These are phyloP conservation scores for Myotis vivesi DNA, from an alignment of 2,797 vertebrate genomes.

Conservation along the genomic window DNA sequence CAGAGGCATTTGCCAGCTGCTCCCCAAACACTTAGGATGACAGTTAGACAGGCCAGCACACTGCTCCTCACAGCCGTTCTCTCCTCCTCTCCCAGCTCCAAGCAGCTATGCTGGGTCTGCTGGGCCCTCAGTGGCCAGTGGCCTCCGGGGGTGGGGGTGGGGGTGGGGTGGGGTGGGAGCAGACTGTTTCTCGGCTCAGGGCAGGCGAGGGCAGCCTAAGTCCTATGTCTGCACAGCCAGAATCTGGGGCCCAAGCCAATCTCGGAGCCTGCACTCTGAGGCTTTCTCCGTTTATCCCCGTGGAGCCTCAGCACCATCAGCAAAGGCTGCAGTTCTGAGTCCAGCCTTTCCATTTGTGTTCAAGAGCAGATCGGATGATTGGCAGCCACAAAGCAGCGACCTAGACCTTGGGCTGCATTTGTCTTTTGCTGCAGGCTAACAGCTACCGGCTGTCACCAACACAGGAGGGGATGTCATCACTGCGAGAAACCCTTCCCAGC, in stretches of 20 bases:
- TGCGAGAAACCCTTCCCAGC: slow-evolving; percentile 7
- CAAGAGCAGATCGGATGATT: slow-evolving; percentile 60
- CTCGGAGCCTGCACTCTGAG: neutral
- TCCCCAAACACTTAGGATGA: neutral
- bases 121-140: too few relatives aligned
- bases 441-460: slow-evolving; percentile 14
- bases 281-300: neutral
- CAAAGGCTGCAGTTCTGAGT: neutral
- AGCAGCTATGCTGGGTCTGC: neutral
- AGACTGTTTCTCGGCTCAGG: neutral
- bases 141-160: neutral
- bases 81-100: too few relatives aligned
- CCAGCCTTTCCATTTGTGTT: slow-evolving; percentile 47
- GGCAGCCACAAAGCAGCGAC: slow-evolving; percentile 57
- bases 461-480: neutral
- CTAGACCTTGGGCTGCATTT: slow-evolving; percentile 64
- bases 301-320: neutral
- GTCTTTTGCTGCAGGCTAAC: slow-evolving; percentile 65
- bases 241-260: neutral
- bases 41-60: neutral
- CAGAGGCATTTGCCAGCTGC: neutral
- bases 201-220: neutral
- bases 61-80: neutral
- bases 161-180: too few relatives aligned
- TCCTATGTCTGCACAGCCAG: neutral